Evolutionary conservation across 2,888 invertebrate genomes (phyloP), one percentile per base, ranked within the genome.

Genomic region (Plagodis pulveraria): DNA sequence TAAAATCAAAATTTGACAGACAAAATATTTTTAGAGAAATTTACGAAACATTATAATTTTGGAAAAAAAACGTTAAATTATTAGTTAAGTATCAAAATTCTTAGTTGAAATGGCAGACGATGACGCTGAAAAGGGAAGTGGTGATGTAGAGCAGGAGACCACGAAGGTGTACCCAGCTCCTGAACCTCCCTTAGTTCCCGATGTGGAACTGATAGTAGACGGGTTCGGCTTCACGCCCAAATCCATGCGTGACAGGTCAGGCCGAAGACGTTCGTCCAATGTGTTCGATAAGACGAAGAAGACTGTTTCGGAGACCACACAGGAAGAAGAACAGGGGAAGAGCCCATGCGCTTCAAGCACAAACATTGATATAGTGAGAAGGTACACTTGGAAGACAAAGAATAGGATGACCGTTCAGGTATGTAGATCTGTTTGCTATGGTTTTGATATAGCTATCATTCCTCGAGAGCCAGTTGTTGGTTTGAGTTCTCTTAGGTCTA

Each of bases 311-410:
- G 78, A 80, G n/a, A 43, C 69, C n/a, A n/a, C 60, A 2, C 51
- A 70, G 5, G 73, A 69, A 10, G 53, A 72, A 64, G 73, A 77
- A 45, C 67, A 81, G 59, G 11, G 66, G 50, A 62, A 84, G 73
- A 77, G 81, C 75, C 80, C 87, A 56, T 78, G 90, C 71, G 73
- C 87, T 70, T 91, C 91, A 0, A 91, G 89, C 61, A 80, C 83
- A 0, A 89, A 91, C 55, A 85, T 89, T 6, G 86, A 91, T 44
- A 78, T 92, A 0, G 93, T 95, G 0, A 85, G 93, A 62, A 81
- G 95, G 62, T 96, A 94, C 75, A 96, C 96, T 0, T 94, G 96
- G 92, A 93, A 83, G 56, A 96, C 96, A 65, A 91, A 89, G 58
- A 95, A 95, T 71, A 93, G 94, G 56, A 94, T 96, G 86, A 92